These are phyloP conservation scores for Zygaena filipendulae DNA, from an alignment of 2,888 invertebrate species.

Conservation along the genomic window DNA sequence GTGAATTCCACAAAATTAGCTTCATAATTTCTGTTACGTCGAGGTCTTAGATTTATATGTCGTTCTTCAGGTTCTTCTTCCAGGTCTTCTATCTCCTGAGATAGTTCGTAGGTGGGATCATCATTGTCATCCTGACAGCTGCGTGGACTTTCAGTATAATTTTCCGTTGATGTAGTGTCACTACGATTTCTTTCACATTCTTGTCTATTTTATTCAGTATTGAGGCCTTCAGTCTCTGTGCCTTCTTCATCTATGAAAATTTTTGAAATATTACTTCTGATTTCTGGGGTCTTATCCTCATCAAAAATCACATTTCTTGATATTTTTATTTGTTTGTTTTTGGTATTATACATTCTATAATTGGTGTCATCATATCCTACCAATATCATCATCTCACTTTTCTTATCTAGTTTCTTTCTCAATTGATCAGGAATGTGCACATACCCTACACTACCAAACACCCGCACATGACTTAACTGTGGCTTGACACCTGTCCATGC, in stretches of 20 bases:
- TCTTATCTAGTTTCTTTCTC: conserved; percentile 12
- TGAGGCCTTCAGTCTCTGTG: conserved; percentile 1
- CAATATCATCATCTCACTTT: conserved; percentile 11
- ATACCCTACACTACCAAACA: conserved; percentile 17
- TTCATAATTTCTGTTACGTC: conserved; percentile 16
- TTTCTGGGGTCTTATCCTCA: conserved; percentile 15
- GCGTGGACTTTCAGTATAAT: conserved; percentile 13
- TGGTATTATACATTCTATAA: conserved; percentile 22
- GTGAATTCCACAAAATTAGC: conserved; percentile 17
- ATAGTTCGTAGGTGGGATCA: conserved; percentile 18
- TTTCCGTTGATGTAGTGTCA: conserved; percentile 7
- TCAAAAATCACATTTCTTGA: conserved; percentile 21
- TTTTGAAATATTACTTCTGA: conserved; percentile 12
- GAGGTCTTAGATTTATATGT: conserved; percentile 16
- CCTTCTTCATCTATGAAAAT: conserved; percentile 12
- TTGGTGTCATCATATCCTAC: conserved; percentile 24
- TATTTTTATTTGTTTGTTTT: conserved; percentile 15
- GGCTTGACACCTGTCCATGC: conserved; percentile 17
- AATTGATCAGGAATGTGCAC: conserved; percentile 17
- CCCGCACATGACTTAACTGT: conserved; percentile 6
- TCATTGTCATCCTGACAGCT: conserved; percentile 11
- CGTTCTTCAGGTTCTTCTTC: background rate
- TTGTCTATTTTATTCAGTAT: background rate
- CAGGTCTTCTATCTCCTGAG: conserved; percentile 13
- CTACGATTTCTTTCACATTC: conserved; percentile 5